These are phyloP conservation scores for Pseudolaguvia tuberculata DNA, from an alignment of 2,113 vertebrate species.

Conservation along the genomic window DNA sequence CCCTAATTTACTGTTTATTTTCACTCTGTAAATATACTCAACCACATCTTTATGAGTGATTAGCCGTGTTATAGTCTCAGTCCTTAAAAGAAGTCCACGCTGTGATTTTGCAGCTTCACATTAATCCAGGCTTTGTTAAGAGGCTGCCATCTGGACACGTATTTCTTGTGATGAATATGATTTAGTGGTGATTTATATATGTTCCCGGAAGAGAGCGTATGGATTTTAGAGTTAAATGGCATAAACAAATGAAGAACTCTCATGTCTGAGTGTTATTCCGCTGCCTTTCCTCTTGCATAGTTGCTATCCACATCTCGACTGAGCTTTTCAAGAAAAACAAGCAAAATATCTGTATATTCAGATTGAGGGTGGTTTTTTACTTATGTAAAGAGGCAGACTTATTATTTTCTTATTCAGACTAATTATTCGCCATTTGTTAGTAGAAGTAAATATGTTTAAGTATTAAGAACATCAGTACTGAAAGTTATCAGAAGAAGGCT, in stretches of 20 bases:
- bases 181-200: conserved; percentile 95
- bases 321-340: conserved; percentile 85
- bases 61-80: conserved; percentile 98
- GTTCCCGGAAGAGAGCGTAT: conserved; percentile 95
- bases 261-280: conserved; percentile 95
- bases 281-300: conserved; percentile 83
- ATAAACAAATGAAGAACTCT: conserved; percentile 95
- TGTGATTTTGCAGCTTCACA: conserved; percentile 90
- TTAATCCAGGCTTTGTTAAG: conserved; percentile 99
- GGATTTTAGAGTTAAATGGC: conserved; percentile 97
- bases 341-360: conserved; percentile 64
- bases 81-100: conserved; percentile 95
- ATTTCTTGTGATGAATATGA: conserved; percentile 97
- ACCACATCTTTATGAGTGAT: conserved; percentile 89
- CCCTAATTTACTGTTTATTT: conserved; percentile 43
- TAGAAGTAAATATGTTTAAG: conserved; percentile 16
- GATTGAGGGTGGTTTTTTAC: no score
- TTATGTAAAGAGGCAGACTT: conserved; percentile 63
- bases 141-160: conserved; percentile 98
- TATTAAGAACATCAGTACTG: conserved; percentile 21
- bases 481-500: conserved; percentile 24
- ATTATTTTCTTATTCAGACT: conserved; percentile 58
- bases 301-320: conserved; percentile 92
- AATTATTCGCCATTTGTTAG: conserved; percentile 40
- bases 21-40: conserved; percentile 59